phyloP scores from a whole-genome alignment of 2,113 vertebrate genomes.

The Globicephala melas region DNA sequence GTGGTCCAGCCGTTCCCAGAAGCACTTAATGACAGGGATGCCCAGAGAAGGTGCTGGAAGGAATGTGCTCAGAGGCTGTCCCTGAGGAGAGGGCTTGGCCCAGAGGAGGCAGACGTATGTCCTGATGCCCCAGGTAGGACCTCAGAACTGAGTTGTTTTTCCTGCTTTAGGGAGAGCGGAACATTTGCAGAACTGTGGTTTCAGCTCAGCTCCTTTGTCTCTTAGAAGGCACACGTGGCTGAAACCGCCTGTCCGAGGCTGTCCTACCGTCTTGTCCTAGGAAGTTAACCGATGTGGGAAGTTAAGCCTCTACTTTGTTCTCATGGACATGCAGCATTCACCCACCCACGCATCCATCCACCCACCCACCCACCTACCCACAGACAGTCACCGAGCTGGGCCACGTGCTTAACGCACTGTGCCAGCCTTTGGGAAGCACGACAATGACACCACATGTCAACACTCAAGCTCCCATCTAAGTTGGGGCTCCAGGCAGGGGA shows the following conservation, averaged over 20 bases:
- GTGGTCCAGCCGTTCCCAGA: background rate
- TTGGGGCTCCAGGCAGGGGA: background rate
- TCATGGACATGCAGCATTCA: background rate
- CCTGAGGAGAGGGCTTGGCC: background rate
- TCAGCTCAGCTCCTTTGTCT: no score
- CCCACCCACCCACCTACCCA: background rate
- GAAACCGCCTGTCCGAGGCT: background rate
- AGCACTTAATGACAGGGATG: background rate
- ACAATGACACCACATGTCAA: background rate
- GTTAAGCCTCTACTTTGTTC: background rate
- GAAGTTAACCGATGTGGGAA: background rate
- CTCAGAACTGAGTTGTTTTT: background rate
- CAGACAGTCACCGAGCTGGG: background rate
- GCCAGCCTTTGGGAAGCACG: background rate
- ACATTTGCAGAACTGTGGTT: background rate
- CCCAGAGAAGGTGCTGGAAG: background rate
- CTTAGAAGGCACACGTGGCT: background rate
- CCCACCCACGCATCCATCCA: background rate
- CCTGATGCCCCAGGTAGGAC: no score
- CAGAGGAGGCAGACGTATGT: background rate
- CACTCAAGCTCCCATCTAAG: background rate
- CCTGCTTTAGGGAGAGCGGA: background rate
- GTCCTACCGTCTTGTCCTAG: accelerated
- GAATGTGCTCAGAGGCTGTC: background rate
- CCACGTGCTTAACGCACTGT: background rate